Evolutionary conservation across 53 echinoderm and acorn worm genomes (phyloP), one percentile per base, ranked within the genome.

Genomic region (Holothuria scabra): DNA sequence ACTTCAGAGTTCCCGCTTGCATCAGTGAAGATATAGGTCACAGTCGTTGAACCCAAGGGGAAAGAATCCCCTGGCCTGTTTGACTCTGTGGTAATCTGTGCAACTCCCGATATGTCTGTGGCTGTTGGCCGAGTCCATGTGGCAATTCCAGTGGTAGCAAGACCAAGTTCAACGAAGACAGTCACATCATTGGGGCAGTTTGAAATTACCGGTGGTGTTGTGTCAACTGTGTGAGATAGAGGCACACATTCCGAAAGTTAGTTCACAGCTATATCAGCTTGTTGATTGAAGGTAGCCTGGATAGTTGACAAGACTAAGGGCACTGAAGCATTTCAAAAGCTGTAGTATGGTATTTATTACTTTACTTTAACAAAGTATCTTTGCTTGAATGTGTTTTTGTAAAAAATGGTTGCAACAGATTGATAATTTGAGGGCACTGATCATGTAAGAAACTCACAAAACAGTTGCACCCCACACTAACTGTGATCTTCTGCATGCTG

Each of bases 61-160:
- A 64, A 64, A 29, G 65, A 29, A 29, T 28, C 65, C 11, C 28
- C 28, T 0, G 65, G 65, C 0, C 28, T 29, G 5, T 28, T 14
- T 31, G 28, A 31, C 28, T 31, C 18, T 13, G 65, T 24, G 12
- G 31, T 24, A 20, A 29, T 23, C 5, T n/a, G 12, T 48, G 80
- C 28, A 19, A 25, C 25, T 24, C 85, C 91, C 34, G 91, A 84
- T 55, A 86, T 38, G 49, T 91, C 87, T 16, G 84, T 84, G 5
- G 91, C 91, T 66, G 84, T 67, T 16, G 85, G 91, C 41, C 72
- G 76, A 18, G 60, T 56, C 91, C 91, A 91, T 23, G 80, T 69
- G 35, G 76, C 74, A 29, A 31, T 64, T 24, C 65, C 65, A 64
- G 22, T 22, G 48, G 12, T 46, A 21, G 5, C 22, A 10, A 24